phyloP scores from a whole-genome alignment of 1,140 invertebrate species.

The Drosophila funebris region DNA sequence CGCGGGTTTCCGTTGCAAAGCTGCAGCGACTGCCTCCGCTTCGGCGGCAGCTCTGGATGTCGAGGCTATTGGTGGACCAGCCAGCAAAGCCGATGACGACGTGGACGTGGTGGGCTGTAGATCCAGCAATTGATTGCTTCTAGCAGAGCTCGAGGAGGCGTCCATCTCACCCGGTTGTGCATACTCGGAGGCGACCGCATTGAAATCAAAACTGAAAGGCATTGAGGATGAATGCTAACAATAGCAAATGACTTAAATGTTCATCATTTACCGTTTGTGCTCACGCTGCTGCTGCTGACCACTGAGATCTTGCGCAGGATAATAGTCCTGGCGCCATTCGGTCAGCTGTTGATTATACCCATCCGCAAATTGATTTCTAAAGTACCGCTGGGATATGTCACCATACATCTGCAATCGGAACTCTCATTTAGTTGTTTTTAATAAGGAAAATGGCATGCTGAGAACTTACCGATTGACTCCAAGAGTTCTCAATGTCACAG shows the following conservation, averaged over 20 bases:
- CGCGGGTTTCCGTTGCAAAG: constrained; percentile 47
- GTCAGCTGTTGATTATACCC: constrained; percentile 65
- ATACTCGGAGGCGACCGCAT: constrained; percentile 42
- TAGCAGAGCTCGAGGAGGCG: constrained; percentile 36
- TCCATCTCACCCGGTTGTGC: constrained; percentile 31
- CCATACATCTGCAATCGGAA: constrained; percentile 63
- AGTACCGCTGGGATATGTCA: constrained; percentile 76
- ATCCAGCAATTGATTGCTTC: constrained; percentile 55
- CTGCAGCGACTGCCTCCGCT: constrained; percentile 55
- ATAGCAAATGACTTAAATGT: not conserved
- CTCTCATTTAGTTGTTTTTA: not conserved
- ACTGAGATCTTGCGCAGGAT: constrained; percentile 74
- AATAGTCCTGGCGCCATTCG: constrained; percentile 78
- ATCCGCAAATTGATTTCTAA: constrained; percentile 72
- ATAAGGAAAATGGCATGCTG: not conserved
- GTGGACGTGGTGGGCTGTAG: constrained; percentile 50
- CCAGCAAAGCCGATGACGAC: constrained; percentile 71
- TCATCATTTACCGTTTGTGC: constrained; percentile 50
- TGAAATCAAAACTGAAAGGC: constrained; percentile 68
- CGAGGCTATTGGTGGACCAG: constrained; percentile 73
- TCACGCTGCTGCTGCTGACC: constrained; percentile 45
- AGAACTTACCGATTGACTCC: constrained; percentile 85
- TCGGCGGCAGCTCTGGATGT: constrained; percentile 67
- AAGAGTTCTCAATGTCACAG: constrained; percentile 88
- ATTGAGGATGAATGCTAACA: not conserved